Evolutionary conservation across 2,797 vertebrate genomes (phyloP).

Genomic region (Somateria mollissima): DNA sequence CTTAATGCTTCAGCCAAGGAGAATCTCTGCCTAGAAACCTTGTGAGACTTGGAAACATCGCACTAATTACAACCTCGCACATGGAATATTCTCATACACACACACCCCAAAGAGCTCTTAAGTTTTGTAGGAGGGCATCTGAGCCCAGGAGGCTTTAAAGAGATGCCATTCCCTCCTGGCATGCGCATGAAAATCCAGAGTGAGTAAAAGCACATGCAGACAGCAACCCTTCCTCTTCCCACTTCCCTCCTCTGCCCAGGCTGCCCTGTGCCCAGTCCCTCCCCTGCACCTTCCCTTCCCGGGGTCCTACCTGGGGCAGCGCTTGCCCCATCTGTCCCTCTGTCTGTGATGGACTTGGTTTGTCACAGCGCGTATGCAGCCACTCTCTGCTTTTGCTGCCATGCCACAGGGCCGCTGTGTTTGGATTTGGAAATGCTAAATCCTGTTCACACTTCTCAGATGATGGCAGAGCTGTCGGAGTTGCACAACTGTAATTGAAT

Average conservation of each 20-base stretch:
- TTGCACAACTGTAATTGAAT: neutral
- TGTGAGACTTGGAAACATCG: neutral
- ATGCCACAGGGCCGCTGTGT: rapidly evolving
- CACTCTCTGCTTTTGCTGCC: neutral
- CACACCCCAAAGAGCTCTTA: neutral
- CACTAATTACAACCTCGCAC: neutral
- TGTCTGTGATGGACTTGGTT: neutral
- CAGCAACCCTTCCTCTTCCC: neutral
- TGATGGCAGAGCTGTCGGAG: neutral
- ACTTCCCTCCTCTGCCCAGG: neutral
- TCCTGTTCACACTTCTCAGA: neutral
- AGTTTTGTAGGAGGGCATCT: neutral
- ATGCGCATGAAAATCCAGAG: neutral
- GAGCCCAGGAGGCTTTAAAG: neutral
- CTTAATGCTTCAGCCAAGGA: neutral
- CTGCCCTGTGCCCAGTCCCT: neutral
- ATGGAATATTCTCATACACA: neutral
- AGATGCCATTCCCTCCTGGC: neutral
- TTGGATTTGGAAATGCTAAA: neutral
- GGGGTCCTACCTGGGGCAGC: neutral
- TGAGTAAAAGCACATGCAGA: neutral
- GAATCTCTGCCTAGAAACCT: neutral
- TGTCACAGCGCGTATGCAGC: no score
- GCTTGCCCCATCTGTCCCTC: rapidly evolving
- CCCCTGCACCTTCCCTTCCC: neutral